These are phyloP conservation scores for Apostichopus japonicus DNA, from an alignment of 35 echinoderm and acorn worm genomes.

Conservation along the genomic window DNA sequence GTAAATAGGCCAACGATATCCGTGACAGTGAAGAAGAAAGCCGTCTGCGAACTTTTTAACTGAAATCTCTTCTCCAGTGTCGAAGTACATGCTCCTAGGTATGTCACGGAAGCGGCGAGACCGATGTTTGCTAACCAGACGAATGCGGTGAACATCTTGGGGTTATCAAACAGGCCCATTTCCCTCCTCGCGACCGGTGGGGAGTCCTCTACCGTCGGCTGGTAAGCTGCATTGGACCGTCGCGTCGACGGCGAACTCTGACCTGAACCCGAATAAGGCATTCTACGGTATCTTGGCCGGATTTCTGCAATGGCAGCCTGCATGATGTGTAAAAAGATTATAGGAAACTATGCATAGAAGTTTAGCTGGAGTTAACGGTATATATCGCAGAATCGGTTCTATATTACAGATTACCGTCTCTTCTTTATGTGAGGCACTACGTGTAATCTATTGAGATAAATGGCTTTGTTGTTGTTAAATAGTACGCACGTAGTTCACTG, in stretches of 20 bases:
- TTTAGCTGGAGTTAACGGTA: no score
- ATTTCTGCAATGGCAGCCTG: neutral
- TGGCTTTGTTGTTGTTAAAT: no score
- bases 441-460: no score
- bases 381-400: no score
- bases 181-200: neutral
- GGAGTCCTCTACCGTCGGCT: conserved; percentile 9
- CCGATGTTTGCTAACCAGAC: conserved; percentile 34
- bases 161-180: conserved; percentile 25
- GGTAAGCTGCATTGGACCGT: conserved; percentile 23
- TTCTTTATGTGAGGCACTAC: no score
- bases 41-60: conserved; percentile 82
- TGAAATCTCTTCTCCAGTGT: conserved; percentile 89
- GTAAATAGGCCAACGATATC: conserved; percentile 68
- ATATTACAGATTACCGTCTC: no score
- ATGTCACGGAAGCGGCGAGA: conserved; percentile 41
- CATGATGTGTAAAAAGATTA: neutral
- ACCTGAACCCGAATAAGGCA: neutral
- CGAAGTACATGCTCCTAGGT: conserved; percentile 57
- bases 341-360: no score
- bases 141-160: neutral
- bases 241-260: no score
- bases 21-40: conserved; percentile 67
- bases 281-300: neutral
- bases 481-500: no score